Base-by-base conservation (phyloP, 2,113 vertebrate genomes). In the Anarhynchus alexandrinus region DNA sequence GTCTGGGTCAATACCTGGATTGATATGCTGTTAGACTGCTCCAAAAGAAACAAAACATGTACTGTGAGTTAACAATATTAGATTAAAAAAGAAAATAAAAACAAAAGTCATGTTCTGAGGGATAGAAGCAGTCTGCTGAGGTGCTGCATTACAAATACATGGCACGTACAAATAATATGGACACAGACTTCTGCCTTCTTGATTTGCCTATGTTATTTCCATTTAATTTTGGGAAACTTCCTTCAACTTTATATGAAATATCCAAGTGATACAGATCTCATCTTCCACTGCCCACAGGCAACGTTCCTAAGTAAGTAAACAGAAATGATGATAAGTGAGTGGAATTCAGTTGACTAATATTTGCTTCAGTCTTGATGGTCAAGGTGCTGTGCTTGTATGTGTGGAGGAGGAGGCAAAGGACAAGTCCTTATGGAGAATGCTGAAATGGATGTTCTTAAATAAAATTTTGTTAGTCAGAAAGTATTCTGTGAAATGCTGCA, bases 1-100 rank as follows among this genome's bases (percentile, higher is more conserved):
- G 61, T 66, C 62, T 77, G 73, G 72, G 93, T 93, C 94, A 71
- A 78, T 97, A 91, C 42, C 45, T 96, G 90, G 23, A 67, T 66
- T 78, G 59, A 12, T 91, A 54, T 89, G 64, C 81, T 81, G 65
- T 30, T 78, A 71, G 81, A 36, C 45, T 89, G 27, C 27, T 87
- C 69, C 65, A 67, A 74, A 80, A 88, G 81, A 89, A 82, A 55
- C 25, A 61, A 92, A 94, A 59, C 36, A 20, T 10, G 11, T 36
- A 45, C 51, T 79, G 15, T 47, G 86, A 93, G 67, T 90, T 90
- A 82, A 65, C 34, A 21, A 9, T 43, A 58, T 58, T 79, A 47
- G 43, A 49, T 62, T 82, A 42, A 70, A 70, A 85, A 85, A 79
- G 26, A 80, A 61, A 94, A 82, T 80, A 11, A 76, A 23, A 89